phyloP scores from a whole-genome alignment of 2,888 invertebrate species.

The Bembecia ichneumoniformis region DNA sequence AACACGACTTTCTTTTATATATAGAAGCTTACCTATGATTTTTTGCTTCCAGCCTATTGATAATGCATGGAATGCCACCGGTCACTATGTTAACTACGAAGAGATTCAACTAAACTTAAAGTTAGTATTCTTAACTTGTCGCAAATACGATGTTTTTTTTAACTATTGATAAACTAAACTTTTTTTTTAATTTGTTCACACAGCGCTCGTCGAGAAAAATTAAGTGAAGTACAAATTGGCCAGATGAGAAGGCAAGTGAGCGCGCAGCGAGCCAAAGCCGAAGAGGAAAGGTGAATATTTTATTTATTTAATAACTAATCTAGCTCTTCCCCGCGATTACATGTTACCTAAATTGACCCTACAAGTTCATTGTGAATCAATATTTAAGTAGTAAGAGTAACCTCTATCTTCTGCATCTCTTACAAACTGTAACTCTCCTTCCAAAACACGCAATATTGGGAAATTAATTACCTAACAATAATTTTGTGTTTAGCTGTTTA shows the following conservation, averaged over 20 bases:
- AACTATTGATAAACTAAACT: neutral
- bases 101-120: conserved; percentile 88
- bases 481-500: too few species aligned
- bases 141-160: neutral
- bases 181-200: conserved; percentile 4
- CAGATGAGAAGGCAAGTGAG: conserved; percentile 86
- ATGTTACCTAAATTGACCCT: too few species aligned
- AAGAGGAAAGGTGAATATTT: conserved; percentile 81
- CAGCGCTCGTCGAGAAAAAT: conserved; percentile 77
- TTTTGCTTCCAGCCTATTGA: conserved; percentile 46
- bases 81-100: conserved; percentile 88
- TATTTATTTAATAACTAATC: conserved; percentile 6
- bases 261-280: conserved; percentile 84
- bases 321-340: neutral
- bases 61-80: conserved; percentile 64
- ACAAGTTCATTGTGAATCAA: too few species aligned
- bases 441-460: too few species aligned
- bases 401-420: too few species aligned
- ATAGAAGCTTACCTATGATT: conserved; percentile 3
- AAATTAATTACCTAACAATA: too few species aligned
- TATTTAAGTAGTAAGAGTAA: too few species aligned
- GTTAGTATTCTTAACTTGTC: conserved; percentile 60
- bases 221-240: conserved; percentile 85
- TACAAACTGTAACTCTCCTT: too few species aligned
- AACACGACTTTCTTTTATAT: neutral